These are phyloP conservation scores for Spondyliosoma cantharus DNA, from an alignment of 2,797 vertebrate species.

Conservation along the genomic window DNA sequence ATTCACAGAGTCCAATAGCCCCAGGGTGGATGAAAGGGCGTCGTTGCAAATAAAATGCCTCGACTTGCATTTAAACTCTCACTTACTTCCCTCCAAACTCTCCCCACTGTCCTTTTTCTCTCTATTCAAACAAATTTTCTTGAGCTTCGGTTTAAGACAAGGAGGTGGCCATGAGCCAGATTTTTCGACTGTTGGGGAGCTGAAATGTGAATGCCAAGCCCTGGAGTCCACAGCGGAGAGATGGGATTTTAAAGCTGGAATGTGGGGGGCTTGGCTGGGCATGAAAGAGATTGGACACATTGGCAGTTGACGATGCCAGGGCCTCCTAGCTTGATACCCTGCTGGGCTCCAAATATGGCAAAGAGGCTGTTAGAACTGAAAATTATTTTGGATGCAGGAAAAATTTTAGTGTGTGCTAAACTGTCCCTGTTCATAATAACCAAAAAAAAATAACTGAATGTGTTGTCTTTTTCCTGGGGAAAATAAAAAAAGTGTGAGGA, in stretches of 20 bases:
- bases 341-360: conserved; percentile 72
- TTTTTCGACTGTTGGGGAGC: conserved; percentile 56
- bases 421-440: not conserved
- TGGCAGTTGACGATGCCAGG: conserved; percentile 69
- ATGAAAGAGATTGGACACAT: conserved; percentile 78
- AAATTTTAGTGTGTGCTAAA: not conserved
- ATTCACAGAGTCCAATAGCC: conserved; percentile 64
- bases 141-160: conserved; percentile 60
- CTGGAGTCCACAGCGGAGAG: conserved; percentile 69
- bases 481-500: not conserved
- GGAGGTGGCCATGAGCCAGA: conserved; percentile 64
- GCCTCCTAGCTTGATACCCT: conserved; percentile 60
- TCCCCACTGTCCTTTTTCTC: conserved; percentile 30
- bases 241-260: conserved; percentile 77
- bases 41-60: conserved; percentile 65
- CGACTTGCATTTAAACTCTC: conserved; percentile 57
- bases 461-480: not conserved
- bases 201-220: conserved; percentile 76
- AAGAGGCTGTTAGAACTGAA: conserved; percentile 49
- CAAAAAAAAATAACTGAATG: not conserved
- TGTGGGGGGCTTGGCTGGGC: conserved; percentile 72
- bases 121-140: conserved; percentile 63
- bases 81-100: conserved; percentile 37
- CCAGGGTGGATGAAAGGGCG: conserved; percentile 57
- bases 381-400: conserved; percentile 36